Evolutionary conservation across 2,888 invertebrate genomes (phyloP).

Genomic region (Drosophila nigritarsus): DNA sequence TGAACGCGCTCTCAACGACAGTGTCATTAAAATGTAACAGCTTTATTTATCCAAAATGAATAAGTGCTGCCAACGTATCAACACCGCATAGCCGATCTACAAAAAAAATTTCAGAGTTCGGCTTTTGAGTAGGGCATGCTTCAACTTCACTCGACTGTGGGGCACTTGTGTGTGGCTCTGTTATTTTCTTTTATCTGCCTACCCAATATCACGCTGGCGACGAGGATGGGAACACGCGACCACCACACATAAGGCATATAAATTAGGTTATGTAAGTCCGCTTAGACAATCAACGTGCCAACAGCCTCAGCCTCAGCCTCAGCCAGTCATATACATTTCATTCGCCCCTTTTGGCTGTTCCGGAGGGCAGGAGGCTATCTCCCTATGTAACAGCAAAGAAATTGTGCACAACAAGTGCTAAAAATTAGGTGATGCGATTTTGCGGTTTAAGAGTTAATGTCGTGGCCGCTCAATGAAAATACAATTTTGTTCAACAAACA

Average conservation of each 20-base stretch:
- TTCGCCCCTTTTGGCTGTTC: constrained; percentile 35
- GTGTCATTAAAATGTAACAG: constrained; percentile 63
- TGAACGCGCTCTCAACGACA: constrained; percentile 6
- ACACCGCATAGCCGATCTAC: constrained; percentile 1
- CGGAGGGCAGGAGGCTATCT: neutral
- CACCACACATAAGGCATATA: constrained; percentile 47
- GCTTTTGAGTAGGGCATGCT: constrained; percentile 52
- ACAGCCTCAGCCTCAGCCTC: constrained; percentile 4
- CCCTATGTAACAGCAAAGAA: constrained; percentile 39
- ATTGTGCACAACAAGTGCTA: constrained; percentile 64
- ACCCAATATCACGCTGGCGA: constrained; percentile 67
- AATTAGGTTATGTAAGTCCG: constrained; percentile 69
- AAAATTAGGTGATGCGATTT: constrained; percentile 54
- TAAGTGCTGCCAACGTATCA: constrained; percentile 34
- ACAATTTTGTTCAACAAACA: constrained; percentile 9
- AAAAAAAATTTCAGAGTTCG: constrained; percentile 10
- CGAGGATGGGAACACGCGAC: constrained; percentile 67
- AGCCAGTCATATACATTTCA: constrained; percentile 57
- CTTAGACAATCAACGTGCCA: constrained; percentile 56
- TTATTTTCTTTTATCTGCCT: constrained; percentile 52
- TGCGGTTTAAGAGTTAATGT: constrained; percentile 60
- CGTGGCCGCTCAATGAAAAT: constrained; percentile 36
- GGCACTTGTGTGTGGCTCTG: constrained; percentile 61
- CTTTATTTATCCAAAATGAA: constrained; percentile 56
- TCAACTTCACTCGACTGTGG: constrained; percentile 38